Conservation (phyloP, 1,140 invertebrate genomes). For the Homarus americanus region DNA sequence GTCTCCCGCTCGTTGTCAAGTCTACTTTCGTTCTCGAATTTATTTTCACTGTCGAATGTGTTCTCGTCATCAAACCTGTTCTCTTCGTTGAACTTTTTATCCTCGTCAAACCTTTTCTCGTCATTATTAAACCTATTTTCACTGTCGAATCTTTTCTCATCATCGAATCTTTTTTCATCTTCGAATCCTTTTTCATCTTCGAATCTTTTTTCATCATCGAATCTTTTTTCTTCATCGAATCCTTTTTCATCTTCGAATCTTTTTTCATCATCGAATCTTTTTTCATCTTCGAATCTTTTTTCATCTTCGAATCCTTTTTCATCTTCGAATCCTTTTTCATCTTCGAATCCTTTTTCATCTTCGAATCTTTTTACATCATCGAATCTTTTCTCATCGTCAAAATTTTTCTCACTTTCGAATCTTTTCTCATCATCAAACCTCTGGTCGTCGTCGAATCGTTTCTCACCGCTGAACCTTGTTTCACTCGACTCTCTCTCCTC, state of each 20-base stretch:
- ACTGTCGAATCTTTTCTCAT: conserved; percentile 48
- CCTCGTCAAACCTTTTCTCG: conserved; percentile 25
- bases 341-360: conserved; percentile 26
- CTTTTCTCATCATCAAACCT: conserved; percentile 53
- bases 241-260: conserved; percentile 32
- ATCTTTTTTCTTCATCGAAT: conserved; percentile 38
- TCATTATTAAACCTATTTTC: conserved; percentile 45
- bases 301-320: conserved; percentile 26
- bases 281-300: conserved; percentile 35
- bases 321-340: conserved; percentile 11
- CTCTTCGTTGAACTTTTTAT: conserved; percentile 21
- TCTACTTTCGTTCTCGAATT: conserved; percentile 27
- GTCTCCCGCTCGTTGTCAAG: conserved; percentile 30
- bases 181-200: conserved; percentile 12
- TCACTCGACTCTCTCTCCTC: conserved; percentile 40
- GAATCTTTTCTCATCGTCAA: conserved; percentile 27
- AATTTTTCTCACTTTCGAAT: conserved; percentile 43
- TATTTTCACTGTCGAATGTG: conserved; percentile 28
- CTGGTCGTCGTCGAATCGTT: conserved; percentile 41
- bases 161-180: conserved; percentile 25
- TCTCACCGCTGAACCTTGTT: conserved; percentile 21
- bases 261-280: conserved; percentile 28
- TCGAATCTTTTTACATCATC: conserved; percentile 38
- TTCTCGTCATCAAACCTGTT: conserved; percentile 41
- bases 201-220: conserved; percentile 18